These are phyloP conservation scores for Garra rufa DNA, from an alignment of 2,113 vertebrate genomes.

Conservation along the genomic window DNA sequence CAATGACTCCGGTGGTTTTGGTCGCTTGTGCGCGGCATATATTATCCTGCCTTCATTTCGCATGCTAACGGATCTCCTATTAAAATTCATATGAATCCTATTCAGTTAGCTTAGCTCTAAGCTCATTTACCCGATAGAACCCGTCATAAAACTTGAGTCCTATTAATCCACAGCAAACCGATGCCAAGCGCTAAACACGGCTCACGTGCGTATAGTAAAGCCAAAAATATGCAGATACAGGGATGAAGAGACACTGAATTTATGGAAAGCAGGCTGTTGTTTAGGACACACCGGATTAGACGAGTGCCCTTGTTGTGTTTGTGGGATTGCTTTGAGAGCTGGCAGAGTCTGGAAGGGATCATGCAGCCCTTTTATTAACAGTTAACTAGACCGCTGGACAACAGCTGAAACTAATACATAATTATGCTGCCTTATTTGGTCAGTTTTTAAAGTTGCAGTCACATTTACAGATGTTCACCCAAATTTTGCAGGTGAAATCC, in stretches of 20 bases:
- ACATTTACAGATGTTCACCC: background rate
- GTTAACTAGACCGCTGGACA: background rate
- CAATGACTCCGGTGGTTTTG: conserved; percentile 20
- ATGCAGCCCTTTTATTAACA: background rate
- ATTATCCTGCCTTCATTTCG: conserved; percentile 21
- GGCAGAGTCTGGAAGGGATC: background rate
- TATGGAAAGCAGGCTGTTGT: conserved; percentile 18
- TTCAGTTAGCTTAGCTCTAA: conserved; percentile 42
- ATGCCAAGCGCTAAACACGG: conserved; percentile 36
- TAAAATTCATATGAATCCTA: conserved; percentile 46
- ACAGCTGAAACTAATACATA: background rate
- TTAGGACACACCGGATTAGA: conserved; percentile 8
- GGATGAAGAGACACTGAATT: conserved; percentile 23
- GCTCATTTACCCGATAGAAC: conserved; percentile 51
- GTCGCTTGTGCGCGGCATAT: conserved; percentile 17
- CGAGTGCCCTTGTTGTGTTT: conserved; percentile 9
- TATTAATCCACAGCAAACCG: conserved; percentile 40
- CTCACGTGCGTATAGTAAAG: conserved; percentile 25
- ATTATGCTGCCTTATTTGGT: background rate
- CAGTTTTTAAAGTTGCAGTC: background rate
- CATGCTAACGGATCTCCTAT: conserved; percentile 15
- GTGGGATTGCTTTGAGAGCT: conserved; percentile 7
- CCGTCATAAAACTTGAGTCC: conserved; percentile 18
- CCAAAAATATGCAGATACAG: conserved; percentile 17
- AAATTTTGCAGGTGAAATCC: background rate